Evolutionary conservation across 2,113 vertebrate species (phyloP).

Genomic region (Uropsilus gracilis): DNA sequence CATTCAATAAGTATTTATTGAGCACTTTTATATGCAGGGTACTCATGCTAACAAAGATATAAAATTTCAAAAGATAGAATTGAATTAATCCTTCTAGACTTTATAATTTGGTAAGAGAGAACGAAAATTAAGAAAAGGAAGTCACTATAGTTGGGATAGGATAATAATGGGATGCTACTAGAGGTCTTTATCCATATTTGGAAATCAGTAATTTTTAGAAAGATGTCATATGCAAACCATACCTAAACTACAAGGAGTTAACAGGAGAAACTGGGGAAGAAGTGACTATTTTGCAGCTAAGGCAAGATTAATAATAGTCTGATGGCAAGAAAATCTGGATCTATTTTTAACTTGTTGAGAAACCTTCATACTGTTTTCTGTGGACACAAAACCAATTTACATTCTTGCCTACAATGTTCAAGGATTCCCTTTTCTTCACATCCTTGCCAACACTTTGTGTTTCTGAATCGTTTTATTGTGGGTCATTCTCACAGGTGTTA

Average conservation of each 20-base stretch:
- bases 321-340: neutral
- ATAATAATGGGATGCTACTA: fast-evolving
- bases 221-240: neutral
- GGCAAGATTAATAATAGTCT: neutral
- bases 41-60: neutral
- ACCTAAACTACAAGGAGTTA: neutral
- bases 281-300: neutral
- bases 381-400: too few relatives aligned
- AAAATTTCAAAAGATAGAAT: neutral
- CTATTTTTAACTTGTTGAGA: too few relatives aligned
- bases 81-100: neutral
- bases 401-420: too few relatives aligned
- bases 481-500: too few relatives aligned
- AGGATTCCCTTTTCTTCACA: too few relatives aligned
- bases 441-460: too few relatives aligned
- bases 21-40: neutral
- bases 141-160: neutral
- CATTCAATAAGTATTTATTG: neutral
- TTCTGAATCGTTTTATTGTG: too few relatives aligned
- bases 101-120: neutral
- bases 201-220: neutral
- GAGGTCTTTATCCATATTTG: neutral
- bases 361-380: too few relatives aligned
- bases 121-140: neutral
- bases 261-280: neutral